phyloP scores from a whole-genome alignment of 2,113 vertebrate species.

The Globicephala melas region DNA sequence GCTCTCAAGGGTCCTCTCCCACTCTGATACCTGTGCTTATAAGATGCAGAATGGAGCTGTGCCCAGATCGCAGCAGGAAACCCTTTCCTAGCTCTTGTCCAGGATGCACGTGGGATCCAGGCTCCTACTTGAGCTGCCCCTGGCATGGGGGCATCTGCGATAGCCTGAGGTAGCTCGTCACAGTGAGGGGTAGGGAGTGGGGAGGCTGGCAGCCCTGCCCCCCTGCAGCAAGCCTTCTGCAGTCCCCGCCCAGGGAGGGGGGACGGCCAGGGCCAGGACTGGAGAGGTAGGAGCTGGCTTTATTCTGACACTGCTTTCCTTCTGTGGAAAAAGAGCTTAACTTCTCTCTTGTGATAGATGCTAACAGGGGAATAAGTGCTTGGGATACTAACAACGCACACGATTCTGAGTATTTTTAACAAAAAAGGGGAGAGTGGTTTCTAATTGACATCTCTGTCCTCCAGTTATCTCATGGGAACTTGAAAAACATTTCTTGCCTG shows the following conservation, averaged over 20 bases:
- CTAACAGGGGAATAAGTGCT: background rate
- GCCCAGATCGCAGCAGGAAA: background rate
- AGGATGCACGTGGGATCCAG: background rate
- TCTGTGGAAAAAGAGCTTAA: background rate
- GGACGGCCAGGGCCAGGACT: background rate
- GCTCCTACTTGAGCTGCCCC: background rate
- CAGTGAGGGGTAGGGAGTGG: no score
- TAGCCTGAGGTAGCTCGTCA: background rate
- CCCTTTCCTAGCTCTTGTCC: background rate
- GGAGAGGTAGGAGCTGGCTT: background rate
- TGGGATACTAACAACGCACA: background rate
- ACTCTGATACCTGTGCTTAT: background rate
- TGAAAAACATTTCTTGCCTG: background rate
- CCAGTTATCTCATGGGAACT: background rate
- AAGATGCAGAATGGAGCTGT: background rate
- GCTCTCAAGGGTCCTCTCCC: background rate
- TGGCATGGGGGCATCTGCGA: no score
- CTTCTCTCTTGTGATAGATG: background rate
- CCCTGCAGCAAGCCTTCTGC: background rate
- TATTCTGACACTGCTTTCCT: background rate
- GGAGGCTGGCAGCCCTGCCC: background rate
- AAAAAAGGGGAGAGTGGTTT: background rate
- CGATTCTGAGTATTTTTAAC: background rate
- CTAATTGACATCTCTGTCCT: background rate
- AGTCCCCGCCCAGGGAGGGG: background rate